These are phyloP conservation scores for Tachysurus vachellii DNA, from an alignment of 2,113 vertebrate species.

Conservation along the genomic window DNA sequence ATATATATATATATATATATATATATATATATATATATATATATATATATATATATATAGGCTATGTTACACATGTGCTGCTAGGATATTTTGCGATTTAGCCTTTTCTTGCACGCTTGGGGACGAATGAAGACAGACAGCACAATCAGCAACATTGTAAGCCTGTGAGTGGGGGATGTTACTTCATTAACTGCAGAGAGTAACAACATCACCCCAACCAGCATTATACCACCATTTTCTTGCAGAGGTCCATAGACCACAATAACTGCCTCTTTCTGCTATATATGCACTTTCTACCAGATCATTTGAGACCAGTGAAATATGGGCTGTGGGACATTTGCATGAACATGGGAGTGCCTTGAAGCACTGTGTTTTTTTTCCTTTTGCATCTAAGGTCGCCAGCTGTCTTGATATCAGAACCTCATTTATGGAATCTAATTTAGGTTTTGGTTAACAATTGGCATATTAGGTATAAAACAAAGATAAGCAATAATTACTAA, in stretches of 20 bases:
- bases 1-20: background rate
- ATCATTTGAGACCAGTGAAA: constrained; percentile 65
- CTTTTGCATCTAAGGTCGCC: background rate
- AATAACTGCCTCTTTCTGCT: constrained; percentile 70
- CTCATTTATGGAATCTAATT: constrained; percentile 59
- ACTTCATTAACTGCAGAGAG: constrained; percentile 59
- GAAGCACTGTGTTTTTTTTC: constrained; percentile 2
- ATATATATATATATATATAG: background rate
- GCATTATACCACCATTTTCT: constrained; percentile 64
- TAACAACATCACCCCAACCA: constrained; percentile 70
- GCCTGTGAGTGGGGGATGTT: constrained; percentile 40
- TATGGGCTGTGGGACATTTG: constrained; percentile 55
- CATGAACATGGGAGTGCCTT: background rate
- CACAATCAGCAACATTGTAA: constrained; percentile 44
- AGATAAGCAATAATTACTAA: constrained; percentile 41
- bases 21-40: background rate
- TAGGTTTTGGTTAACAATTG: constrained; percentile 60
- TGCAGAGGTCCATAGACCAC: constrained; percentile 57
- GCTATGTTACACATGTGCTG: background rate
- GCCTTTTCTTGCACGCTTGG: constrained; percentile 13
- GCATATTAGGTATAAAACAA: constrained; percentile 53
- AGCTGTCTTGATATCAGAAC: constrained; percentile 41
- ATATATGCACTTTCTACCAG: constrained; percentile 65
- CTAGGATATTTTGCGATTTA: constrained; percentile 9
- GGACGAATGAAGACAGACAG: constrained; percentile 46